Base-by-base conservation (phyloP, 2,888 invertebrate species). In the Campoplex nolae region DNA sequence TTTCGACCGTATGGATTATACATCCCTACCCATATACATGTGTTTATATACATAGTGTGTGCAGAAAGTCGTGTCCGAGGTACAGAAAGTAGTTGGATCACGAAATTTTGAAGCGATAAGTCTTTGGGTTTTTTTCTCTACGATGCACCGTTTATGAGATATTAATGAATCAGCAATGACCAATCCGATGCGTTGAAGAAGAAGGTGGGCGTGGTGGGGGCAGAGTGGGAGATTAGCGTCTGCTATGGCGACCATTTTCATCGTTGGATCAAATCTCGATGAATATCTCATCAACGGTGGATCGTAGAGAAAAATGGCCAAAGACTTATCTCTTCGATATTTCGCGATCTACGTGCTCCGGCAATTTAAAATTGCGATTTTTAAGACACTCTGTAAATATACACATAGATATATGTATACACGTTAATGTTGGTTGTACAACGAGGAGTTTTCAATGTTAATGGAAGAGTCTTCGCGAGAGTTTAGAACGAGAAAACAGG, bases 381-480 rank as follows among this genome's bases (percentile, higher is more conserved):
- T 32, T 32, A 62, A 32, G 62, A 62, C 62, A 62, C 62, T 62
- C 62, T 62, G 62, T 62, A 32, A 62, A 62, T 62, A 62, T 62
- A 32, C 68, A 42, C n/a, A 23, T 23, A 13, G 18, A 16, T 42
- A 23, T 23, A 42, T 68, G 42, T 42, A 23, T 23, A 45, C 9
- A 71, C 18, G 32, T 32, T 13, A 48, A 71, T 73, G 51, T 70
- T 81, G 54, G 77, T 81, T 83, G 79, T 78, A 48, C 74, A 56
- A 83, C 83, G 81, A 84, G 85, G 70, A 35, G 79, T 89, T 85
- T 83, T 86, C 85, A 77, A 88, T 88, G 88, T 86, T 86, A 88
- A 89, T 86, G 79, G 83, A 79, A 81, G 80, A 79, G 83, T 81
- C 81, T 45, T 51, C 51, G 32, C 45, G 73, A 81, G 73, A 81